Evolutionary conservation across 2,888 invertebrate species (phyloP), one percentile per base, ranked within the genome.

Genomic region (Tiphia femorata): DNA sequence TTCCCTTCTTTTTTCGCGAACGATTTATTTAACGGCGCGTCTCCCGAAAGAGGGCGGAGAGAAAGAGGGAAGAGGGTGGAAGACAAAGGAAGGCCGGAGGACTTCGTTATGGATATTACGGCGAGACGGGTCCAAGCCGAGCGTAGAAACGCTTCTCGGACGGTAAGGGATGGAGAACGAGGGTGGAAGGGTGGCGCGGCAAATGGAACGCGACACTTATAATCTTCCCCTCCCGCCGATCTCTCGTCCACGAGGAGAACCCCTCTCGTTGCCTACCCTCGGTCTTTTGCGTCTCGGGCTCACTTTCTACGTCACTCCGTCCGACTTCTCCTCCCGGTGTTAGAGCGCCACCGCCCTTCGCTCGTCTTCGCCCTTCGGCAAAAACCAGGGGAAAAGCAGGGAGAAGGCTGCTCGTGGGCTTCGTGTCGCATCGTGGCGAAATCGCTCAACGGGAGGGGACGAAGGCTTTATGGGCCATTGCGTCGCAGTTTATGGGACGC

Each of bases 151-250:
- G n/a, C 60, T 60, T 43, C 51, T 53, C 38, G 57, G 53, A 53
- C 59, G 54, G 64, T 64, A 62, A 49, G 47, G 56, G 46, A 49
- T 58, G 20, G 3, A 20, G 40, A 50, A 61, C 53, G 61, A 67
- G n/a, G n/a, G n/a, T n/a, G n/a, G n/a, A n/a, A n/a, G n/a, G n/a
- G n/a, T n/a, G n/a, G n/a, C n/a, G 58, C 56, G 59, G 73, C 60
- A 72, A 73, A 73, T 72, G 75, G 70, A 75, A 73, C 65, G 75
- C 62, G 73, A 73, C 75, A 64, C 70, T 73, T 70, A 70, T 72
- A 75, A 75, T 75, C 73, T 68, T 62, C 53, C 55, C 38, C 23
- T 42, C 25, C n/a, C 27, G 25, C 42, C 23, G n/a, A n/a, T n/a
- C n/a, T n/a, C n/a, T n/a, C n/a, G n/a, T 16, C 27, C 10, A 27